These are phyloP conservation scores for Syncerus caffer DNA, from an alignment of 2,797 vertebrate genomes.

Conservation along the genomic window DNA sequence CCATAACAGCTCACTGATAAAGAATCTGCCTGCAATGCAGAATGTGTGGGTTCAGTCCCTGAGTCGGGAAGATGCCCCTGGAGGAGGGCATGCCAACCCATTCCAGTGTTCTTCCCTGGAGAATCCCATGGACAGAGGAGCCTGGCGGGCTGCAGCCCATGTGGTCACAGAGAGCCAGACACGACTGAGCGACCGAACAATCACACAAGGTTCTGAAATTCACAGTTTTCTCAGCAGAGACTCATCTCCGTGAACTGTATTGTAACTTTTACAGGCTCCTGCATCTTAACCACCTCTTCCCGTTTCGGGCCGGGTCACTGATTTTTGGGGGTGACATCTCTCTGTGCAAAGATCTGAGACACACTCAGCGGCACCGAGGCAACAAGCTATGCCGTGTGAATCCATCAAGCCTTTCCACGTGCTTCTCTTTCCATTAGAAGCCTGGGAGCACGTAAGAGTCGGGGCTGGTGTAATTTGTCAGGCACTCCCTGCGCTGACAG, in stretches of 20 bases:
- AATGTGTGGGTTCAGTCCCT: neutral
- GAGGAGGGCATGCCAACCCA: neutral
- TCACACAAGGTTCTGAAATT: neutral
- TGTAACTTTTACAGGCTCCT: accelerated
- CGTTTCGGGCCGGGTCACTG: accelerated
- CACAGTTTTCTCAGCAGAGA: neutral
- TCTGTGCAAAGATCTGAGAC: neutral
- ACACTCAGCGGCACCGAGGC: accelerated
- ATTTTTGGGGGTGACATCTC: no score
- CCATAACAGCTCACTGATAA: neutral
- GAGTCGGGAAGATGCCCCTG: neutral
- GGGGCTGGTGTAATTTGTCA: neutral
- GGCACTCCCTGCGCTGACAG: slow-evolving; percentile 60
- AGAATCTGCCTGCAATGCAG: neutral
- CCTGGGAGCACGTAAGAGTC: neutral
- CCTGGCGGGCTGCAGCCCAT: neutral
- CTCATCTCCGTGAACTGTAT: neutral
- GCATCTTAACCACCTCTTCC: accelerated
- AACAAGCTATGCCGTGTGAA: neutral
- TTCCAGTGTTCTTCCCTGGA: neutral
- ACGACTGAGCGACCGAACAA: neutral
- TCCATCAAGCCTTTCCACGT: neutral
- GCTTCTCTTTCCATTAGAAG: neutral
- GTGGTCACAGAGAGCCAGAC: neutral
- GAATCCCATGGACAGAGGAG: neutral